These are phyloP conservation scores for Mimas tiliae DNA, from an alignment of 2,888 invertebrate species.

Conservation along the genomic window DNA sequence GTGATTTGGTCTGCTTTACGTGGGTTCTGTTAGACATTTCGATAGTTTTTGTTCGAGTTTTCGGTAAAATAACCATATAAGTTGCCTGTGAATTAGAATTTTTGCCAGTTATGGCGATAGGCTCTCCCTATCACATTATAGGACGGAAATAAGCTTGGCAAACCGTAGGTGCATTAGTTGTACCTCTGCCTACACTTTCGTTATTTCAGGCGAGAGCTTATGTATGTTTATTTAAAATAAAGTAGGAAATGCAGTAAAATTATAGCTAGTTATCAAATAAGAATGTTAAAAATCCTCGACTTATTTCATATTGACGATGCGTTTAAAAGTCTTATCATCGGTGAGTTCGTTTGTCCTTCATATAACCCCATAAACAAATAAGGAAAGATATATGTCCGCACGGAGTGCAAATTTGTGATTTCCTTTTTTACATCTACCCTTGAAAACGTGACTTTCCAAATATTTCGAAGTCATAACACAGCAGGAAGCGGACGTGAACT, in stretches of 20 bases:
- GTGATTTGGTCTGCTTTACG: too few species aligned
- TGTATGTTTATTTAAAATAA: not conserved
- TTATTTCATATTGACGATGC: slow-evolving; percentile 24
- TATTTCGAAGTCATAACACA: slow-evolving; percentile 42
- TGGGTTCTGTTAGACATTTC: too few species aligned
- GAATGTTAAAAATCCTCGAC: not conserved
- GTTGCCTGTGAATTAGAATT: too few species aligned
- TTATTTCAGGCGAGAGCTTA: not conserved
- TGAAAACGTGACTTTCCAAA: slow-evolving; percentile 62
- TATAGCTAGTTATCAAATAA: not conserved
- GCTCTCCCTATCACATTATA: too few species aligned
- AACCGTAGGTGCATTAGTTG: too few species aligned
- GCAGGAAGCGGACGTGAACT: slow-evolving; percentile 51
- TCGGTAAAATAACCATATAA: too few species aligned
- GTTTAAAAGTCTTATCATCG: slow-evolving; percentile 46
- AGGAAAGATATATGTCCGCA: slow-evolving; percentile 48
- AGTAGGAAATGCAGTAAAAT: not conserved
- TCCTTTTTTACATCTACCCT: slow-evolving; percentile 57
- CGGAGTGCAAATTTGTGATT: slow-evolving; percentile 53
- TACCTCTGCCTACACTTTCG: too few species aligned
- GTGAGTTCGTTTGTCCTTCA: slow-evolving; percentile 52
- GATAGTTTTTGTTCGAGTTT: too few species aligned
- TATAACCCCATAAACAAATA: slow-evolving; percentile 61
- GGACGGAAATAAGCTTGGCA: too few species aligned
- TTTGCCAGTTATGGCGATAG: too few species aligned